phyloP scores from a whole-genome alignment of 2,888 invertebrate species.

The Ormyrus pomaceus region DNA sequence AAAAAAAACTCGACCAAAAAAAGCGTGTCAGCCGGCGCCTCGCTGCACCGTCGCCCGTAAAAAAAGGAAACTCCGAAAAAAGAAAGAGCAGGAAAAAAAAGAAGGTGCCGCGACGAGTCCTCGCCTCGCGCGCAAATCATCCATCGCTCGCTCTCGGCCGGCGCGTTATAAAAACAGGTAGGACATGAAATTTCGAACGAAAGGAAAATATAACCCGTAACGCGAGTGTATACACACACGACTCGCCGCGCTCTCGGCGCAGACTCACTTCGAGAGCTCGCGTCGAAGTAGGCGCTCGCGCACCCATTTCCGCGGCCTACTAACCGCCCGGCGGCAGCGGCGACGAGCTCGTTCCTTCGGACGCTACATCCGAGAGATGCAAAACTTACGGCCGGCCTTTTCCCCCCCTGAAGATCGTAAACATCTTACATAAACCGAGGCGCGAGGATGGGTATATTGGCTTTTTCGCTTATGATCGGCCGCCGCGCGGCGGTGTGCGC shows the following conservation, averaged over 20 bases:
- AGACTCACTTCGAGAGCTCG: neutral
- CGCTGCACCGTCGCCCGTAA: too few relatives aligned
- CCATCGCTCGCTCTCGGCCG: neutral
- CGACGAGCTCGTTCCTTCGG: conserved; percentile 29
- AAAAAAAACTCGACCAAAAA: too few relatives aligned
- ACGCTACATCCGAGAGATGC: neutral
- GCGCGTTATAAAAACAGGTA: conserved; percentile 14
- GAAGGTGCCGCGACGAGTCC: neutral
- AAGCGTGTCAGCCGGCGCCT: too few relatives aligned
- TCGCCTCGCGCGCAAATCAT: neutral
- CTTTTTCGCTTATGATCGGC: neutral
- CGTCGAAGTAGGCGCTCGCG: conserved; percentile 35
- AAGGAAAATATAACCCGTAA: conserved; percentile 46
- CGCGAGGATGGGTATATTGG: too few relatives aligned
- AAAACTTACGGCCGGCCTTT: neutral
- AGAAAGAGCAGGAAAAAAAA: neutral
- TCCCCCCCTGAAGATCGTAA: neutral
- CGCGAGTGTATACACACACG: conserved; percentile 20
- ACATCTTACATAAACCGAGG: conserved; percentile 43
- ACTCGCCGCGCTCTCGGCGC: too few relatives aligned
- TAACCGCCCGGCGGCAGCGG: conserved; percentile 55
- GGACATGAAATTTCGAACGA: conserved; percentile 48
- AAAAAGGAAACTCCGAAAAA: too few relatives aligned
- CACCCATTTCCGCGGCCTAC: conserved; percentile 62
- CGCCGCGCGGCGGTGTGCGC: too few relatives aligned